Base-by-base conservation (phyloP, 2,113 vertebrate genomes). In the Pyxicephalus adspersus region DNA sequence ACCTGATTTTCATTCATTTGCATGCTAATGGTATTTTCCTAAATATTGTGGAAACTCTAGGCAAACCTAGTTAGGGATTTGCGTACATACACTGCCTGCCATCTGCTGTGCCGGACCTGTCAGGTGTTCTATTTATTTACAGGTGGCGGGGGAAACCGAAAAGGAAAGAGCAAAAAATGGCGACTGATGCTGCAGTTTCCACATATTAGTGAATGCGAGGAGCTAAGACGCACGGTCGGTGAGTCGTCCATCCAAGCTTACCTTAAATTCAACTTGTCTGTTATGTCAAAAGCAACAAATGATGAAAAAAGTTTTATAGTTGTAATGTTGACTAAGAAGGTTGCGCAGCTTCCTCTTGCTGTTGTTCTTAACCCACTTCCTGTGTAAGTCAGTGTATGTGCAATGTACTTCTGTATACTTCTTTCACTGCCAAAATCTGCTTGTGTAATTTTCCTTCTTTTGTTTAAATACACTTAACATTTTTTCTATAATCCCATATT, bases 91-190 rank as follows among this genome's bases (percentile, higher is more conserved):
- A 6, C 26, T 54, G 38, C 25, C 7, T 38, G 18, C 20, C 28
- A 13, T 22, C 66, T 72, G 29, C 19, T 29, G 8, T 26, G 13
- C 38, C 8, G 17, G 19, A 23, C 20, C 45, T n/a, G 45, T 31
- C 25, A 54, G 28, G 9, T 64, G 18, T 52, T 18, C 15, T 13
- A 20, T 77, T 55, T 65, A 25, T 86, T 87, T 85, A 16, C 92
- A 99, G 98, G 97, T 85, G 96, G 97, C 1, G 96, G 94, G 0
- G 98, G 98, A 60, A 99, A 96, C 91, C 89, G 97, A 83, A 99
- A 99, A 91, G 98, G 98, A 87, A 99, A 98, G 86, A 99, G 98
- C 85, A 99, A 99, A 92, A 99, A 99, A 92, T 99, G 98, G 98
- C 95, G 97, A 80, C 97, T 98, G 91, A 97, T 99, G 96, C 92